Evolutionary conservation across 2,113 vertebrate species (phyloP).

Genomic region (Hystrix brachyura): DNA sequence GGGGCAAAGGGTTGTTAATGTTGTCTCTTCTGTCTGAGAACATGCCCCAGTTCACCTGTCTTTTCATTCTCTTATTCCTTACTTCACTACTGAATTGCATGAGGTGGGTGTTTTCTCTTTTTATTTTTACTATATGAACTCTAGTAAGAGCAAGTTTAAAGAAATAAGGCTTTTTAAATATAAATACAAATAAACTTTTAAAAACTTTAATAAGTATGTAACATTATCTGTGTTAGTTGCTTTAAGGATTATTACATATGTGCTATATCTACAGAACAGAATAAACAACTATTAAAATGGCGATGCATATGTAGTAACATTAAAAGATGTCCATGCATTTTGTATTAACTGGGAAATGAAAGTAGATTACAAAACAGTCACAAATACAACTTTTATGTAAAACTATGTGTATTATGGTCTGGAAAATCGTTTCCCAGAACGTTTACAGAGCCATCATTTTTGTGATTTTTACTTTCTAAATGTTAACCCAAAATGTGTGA

Average conservation of each 20-base stretch:
- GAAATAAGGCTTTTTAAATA: neutral
- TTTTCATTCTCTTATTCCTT: neutral
- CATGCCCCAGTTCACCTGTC: neutral
- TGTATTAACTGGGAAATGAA: constrained; percentile 46
- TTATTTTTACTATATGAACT: neutral
- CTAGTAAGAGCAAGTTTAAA: neutral
- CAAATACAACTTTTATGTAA: constrained; percentile 37
- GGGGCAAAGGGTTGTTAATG: neutral
- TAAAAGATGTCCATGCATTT: neutral
- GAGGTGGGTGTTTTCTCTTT: neutral
- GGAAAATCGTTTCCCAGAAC: neutral
- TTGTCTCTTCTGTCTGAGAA: neutral
- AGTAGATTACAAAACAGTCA: neutral
- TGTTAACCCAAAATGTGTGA: neutral
- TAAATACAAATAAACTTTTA: neutral
- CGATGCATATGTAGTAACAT: neutral
- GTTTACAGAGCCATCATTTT: neutral
- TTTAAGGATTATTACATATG: neutral
- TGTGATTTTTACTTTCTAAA: constrained; percentile 11
- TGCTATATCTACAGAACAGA: neutral
- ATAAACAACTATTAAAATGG: neutral
- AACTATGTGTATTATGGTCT: neutral
- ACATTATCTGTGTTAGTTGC: neutral
- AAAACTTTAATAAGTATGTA: neutral
- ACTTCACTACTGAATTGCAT: neutral